A percentile compares a stretch with the other conserved stretches of the same genome.
These are phyloP conservation scores for Nemapogon koenigi DNA, from an alignment of 2,888 invertebrate species.

Conservation along the genomic window DNA sequence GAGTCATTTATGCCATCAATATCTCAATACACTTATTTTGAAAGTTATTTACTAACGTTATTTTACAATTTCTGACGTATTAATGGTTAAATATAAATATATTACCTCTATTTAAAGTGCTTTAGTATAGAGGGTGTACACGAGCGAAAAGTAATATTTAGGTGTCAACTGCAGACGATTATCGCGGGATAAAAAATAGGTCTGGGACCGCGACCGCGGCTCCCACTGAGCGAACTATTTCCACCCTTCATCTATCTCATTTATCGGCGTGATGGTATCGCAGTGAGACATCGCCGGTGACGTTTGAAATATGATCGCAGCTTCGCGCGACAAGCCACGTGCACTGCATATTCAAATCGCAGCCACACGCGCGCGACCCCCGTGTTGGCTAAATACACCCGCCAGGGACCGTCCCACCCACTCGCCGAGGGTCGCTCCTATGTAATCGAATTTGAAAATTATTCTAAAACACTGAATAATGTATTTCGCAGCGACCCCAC, in stretches of 20 bases:
- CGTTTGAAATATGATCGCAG: slow-evolving; percentile 65
- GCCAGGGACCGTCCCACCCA: slow-evolving; percentile 51
- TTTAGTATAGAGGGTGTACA: too few relatives aligned
- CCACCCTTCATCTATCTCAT: slow-evolving; percentile 55
- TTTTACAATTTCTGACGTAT: too few relatives aligned
- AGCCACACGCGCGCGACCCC: slow-evolving; percentile 59
- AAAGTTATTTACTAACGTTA: too few relatives aligned
- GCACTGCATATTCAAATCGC: slow-evolving; percentile 64
- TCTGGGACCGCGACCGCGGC: slow-evolving; percentile 23
- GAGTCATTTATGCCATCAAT: too few relatives aligned
- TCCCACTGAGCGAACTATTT: slow-evolving; percentile 38
- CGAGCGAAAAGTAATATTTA: slow-evolving; percentile 58
- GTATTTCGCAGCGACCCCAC: slow-evolving; percentile 54
- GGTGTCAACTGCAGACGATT: slow-evolving; percentile 63
- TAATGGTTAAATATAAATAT: too few relatives aligned
- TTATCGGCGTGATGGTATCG: slow-evolving; percentile 63
- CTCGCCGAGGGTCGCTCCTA: slow-evolving; percentile 63
- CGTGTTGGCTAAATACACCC: slow-evolving; percentile 65
- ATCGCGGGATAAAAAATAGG: slow-evolving; percentile 60
- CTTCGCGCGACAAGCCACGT: slow-evolving; percentile 55
- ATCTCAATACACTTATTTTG: too few relatives aligned
- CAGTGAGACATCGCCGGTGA: slow-evolving; percentile 65
- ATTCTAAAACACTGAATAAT: slow-evolving; percentile 67
- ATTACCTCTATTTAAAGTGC: too few relatives aligned
- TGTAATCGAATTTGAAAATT: slow-evolving; percentile 67